These are phyloP conservation scores for Pollenia amentaria DNA, from an alignment of 2,888 invertebrate genomes.

Conservation along the genomic window DNA sequence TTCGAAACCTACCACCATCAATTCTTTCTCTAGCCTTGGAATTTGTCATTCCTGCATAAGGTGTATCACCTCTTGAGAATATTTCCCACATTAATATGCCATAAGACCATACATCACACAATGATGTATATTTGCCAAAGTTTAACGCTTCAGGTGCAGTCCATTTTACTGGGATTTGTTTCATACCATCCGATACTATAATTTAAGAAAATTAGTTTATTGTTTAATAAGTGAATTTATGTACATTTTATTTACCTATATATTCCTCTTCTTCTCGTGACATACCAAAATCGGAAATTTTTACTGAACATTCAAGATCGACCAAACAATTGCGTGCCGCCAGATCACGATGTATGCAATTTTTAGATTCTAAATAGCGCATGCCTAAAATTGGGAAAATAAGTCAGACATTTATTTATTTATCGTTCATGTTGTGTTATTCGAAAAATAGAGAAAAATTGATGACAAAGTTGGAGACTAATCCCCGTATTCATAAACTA, in stretches of 20 bases:
- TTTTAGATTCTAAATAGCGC: constrained; percentile 97
- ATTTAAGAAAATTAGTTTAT: background rate
- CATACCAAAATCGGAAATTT: constrained; percentile 99
- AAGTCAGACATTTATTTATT: background rate
- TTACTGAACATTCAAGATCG: constrained; percentile 93
- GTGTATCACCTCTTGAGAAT: constrained; percentile 96
- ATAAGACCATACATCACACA: constrained; percentile 99
- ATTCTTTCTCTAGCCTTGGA: constrained; percentile 97
- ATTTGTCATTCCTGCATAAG: constrained; percentile 97
- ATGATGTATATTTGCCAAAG: constrained; percentile 97
- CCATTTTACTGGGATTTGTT: constrained; percentile 99
- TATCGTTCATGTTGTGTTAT: too few relatives aligned
- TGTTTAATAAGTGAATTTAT: background rate
- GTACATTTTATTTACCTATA: constrained; percentile 85
- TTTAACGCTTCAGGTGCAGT: constrained; percentile 98
- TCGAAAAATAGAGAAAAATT: too few relatives aligned
- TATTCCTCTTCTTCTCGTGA: constrained; percentile 98
- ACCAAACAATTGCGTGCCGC: constrained; percentile 95
- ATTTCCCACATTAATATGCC: constrained; percentile 98
- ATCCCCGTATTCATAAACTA: too few relatives aligned
- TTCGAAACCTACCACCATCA: constrained; percentile 89
- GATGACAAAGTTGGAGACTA: too few relatives aligned
- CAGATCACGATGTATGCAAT: constrained; percentile 97
- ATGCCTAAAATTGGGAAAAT: constrained; percentile 85
- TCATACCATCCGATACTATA: constrained; percentile 96